Percentiles rank a stretch among this genome's conserved stretches.
phyloP scores from a whole-genome alignment of 1,140 invertebrate species.

The Aplysia californica region DNA sequence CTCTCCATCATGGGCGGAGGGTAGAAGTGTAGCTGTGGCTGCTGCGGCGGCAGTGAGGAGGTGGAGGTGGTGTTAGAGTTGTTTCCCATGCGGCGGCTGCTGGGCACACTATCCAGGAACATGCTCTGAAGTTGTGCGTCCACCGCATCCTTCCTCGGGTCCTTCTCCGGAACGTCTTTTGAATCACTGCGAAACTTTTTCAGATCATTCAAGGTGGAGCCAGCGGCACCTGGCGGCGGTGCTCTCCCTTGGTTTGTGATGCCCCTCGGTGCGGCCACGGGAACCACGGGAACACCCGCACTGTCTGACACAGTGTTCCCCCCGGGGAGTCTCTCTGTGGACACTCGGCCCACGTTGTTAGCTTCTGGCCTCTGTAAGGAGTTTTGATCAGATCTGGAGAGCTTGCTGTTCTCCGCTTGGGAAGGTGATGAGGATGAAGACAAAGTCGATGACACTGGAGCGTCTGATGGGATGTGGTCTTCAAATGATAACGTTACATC shows the following conservation, averaged over 20 bases:
- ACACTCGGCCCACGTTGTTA: neutral
- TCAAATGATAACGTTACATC: conserved; percentile 50
- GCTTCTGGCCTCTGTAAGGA: neutral
- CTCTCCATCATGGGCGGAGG: conserved; percentile 38
- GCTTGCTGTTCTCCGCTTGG: no score
- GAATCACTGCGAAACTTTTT: conserved; percentile 40
- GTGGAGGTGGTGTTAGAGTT: no score
- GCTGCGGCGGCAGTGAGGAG: no score
- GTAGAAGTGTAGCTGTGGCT: conserved; percentile 21
- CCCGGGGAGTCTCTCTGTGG: neutral
- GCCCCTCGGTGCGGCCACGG: neutral
- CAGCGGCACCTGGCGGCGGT: neutral
- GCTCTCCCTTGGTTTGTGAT: neutral
- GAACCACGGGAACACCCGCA: neutral
- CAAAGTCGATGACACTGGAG: neutral
- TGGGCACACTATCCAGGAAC: conserved; percentile 44
- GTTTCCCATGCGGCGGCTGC: no score
- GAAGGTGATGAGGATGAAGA: neutral
- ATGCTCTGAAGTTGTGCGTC: conserved; percentile 49
- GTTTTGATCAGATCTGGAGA: conserved; percentile 25
- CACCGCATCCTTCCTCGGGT: conserved; percentile 35
- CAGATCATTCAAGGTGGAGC: conserved; percentile 33
- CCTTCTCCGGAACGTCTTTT: neutral
- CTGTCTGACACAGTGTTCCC: neutral
- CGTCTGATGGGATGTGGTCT: conserved; percentile 34